These are phyloP conservation scores for Anguilla obscura DNA, from an alignment of 2,797 vertebrate genomes.

Conservation along the genomic window DNA sequence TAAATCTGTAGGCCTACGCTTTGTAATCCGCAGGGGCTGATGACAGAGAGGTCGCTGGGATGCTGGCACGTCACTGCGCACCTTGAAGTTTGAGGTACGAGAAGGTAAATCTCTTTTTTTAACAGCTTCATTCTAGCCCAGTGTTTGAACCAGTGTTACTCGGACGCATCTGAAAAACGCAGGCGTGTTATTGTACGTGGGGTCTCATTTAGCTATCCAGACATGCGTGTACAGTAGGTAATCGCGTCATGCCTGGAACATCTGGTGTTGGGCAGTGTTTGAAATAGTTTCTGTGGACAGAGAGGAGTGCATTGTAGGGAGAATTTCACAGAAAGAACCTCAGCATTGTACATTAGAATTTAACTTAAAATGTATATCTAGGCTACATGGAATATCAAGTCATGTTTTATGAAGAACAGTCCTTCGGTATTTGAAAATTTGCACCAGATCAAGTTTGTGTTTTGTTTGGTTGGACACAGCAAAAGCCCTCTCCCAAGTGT, in stretches of 20 bases:
- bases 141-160: neutral
- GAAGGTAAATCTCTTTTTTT: conserved; percentile 19
- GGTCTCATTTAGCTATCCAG: neutral
- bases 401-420: neutral
- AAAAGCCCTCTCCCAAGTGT: too few relatives aligned
- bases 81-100: conserved; percentile 15
- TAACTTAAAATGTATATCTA: neutral
- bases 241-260: neutral
- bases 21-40: conserved; percentile 20
- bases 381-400: neutral
- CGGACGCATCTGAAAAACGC: neutral
- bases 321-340: neutral
- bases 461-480: too few relatives aligned
- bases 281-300: neutral
- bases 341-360: neutral
- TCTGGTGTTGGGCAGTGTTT: neutral
- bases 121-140: neutral
- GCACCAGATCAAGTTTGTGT: too few relatives aligned
- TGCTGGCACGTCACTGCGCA: neutral
- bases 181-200: conserved; percentile 3
- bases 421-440: neutral
- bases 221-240: neutral
- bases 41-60: conserved; percentile 12
- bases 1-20: too few relatives aligned
- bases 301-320: neutral